These are phyloP conservation scores for Antennarius striatus DNA, from an alignment of 2,113 vertebrate genomes.

Conservation along the genomic window DNA sequence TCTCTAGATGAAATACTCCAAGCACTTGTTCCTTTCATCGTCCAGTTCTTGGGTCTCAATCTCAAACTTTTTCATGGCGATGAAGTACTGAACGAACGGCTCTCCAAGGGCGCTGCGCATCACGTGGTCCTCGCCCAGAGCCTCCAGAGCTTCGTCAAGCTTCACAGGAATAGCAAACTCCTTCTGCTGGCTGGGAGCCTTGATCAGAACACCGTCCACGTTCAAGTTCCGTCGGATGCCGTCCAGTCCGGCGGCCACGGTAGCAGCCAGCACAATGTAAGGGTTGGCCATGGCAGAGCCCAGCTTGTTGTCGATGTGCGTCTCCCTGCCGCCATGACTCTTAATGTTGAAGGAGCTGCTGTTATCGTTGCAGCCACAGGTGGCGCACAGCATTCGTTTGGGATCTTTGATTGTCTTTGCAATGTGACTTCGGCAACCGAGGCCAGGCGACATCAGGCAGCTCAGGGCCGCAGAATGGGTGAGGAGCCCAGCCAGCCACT, in stretches of 20 bases:
- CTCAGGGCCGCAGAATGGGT: conserved; percentile 90
- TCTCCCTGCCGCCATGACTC: conserved; percentile 83
- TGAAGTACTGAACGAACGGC: conserved; percentile 88
- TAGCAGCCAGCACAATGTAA: conserved; percentile 90
- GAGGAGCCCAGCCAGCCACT: conserved; percentile 89
- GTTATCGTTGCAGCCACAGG: conserved; percentile 89
- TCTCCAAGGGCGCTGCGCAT: conserved; percentile 86
- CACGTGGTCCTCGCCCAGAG: conserved; percentile 81
- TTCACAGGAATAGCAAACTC: conserved; percentile 83
- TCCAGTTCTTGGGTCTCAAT: conserved; percentile 91
- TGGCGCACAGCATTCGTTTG: conserved; percentile 81
- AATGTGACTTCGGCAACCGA: conserved; percentile 83
- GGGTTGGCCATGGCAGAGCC: conserved; percentile 92
- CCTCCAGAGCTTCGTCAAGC: conserved; percentile 87
- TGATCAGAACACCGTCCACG: conserved; percentile 62
- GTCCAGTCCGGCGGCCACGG: conserved; percentile 89
- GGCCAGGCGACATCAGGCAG: conserved; percentile 88
- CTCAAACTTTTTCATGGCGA: conserved; percentile 92
- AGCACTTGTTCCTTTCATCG: conserved; percentile 88
- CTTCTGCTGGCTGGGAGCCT: conserved; percentile 68
- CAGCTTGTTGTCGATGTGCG: conserved; percentile 88
- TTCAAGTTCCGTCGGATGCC: conserved; percentile 81
- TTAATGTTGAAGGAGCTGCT: conserved; percentile 90
- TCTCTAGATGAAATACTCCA: conserved; percentile 93
- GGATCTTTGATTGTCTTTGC: conserved; percentile 82